Conservation (phyloP, 2,888 invertebrate genomes). For the Digitonthophagus gazella region DNA sequence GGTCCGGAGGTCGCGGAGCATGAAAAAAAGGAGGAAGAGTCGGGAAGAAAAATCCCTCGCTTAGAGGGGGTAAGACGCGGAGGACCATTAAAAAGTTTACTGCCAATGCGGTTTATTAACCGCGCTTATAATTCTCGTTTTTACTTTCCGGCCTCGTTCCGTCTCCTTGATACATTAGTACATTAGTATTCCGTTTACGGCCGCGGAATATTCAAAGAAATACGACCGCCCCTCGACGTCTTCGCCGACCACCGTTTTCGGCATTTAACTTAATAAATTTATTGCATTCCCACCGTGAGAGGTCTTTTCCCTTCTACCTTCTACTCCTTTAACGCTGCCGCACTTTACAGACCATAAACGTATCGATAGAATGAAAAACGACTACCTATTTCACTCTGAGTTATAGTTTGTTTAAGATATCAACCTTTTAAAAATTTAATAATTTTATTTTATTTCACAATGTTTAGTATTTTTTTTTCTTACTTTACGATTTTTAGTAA, state of each 20-base stretch:
- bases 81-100: constrained; percentile 29
- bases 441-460: too few species aligned
- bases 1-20: background rate
- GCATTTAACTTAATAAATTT: constrained; percentile 30
- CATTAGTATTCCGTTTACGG: constrained; percentile 25
- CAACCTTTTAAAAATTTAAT: too few species aligned
- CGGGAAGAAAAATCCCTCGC: constrained; percentile 20
- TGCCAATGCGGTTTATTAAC: constrained; percentile 30
- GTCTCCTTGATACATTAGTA: background rate
- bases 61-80: constrained; percentile 14
- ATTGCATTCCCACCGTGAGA: constrained; percentile 24
- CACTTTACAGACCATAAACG: constrained; percentile 25
- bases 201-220: constrained; percentile 19
- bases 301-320: background rate
- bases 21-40: constrained; percentile 16
- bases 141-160: background rate
- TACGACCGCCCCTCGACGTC: constrained; percentile 10
- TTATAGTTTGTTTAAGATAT: background rate
- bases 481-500: too few species aligned
- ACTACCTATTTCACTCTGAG: background rate
- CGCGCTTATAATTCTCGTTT: constrained; percentile 23
- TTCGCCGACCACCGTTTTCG: constrained; percentile 5
- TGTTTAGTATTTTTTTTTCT: too few species aligned
- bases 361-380: constrained; percentile 21
- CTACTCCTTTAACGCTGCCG: constrained; percentile 16